Evolutionary conservation across 2,888 invertebrate species (phyloP), one percentile per base, ranked within the genome.

Genomic region (Cosmia pyralina): DNA sequence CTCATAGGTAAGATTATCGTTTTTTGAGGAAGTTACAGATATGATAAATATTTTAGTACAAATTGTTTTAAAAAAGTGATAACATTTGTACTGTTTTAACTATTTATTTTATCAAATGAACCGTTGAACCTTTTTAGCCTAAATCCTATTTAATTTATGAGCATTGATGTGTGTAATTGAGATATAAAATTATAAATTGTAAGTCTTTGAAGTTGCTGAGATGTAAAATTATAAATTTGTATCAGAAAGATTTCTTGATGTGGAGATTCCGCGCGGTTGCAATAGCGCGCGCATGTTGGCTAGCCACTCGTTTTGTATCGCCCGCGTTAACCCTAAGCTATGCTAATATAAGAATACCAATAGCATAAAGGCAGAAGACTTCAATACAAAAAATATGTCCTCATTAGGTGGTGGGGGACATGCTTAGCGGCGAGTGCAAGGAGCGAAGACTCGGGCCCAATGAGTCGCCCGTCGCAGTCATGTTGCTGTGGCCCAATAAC

Each of bases 371-470:
- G 15, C 58, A 22, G 59, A 17, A 53, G 57, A 66, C 57, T 57
- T 22, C 22, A 48, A 17, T 59, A 81, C 75, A 63, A 46, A 57
- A 8, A 28, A 28, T 52, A 22, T 67, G 28, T 69, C 44, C 50
- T 48, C 41, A 66, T 50, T 83, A 95, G 96, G 98, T 98, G 87
- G 98, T 98, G 88, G 98, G 98, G 76, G 98, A 98, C 93, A 97
- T 98, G 83, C 97, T 98, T 86, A 98, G 98, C 73, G 98, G 98
- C 55, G 98, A 99, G 92, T 99, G 99, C 94, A 99, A 99, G 92
- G 99, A 99, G 95, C 96, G 99, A 80, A 97, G 99, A 80, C 97
- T 99, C 74, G 98, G 98, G 19, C 97, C 98, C 55, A 97, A 97
- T 85, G 98, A 98, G 92, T 98, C 98, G 89, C 98, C 98, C 7